Base-by-base conservation (phyloP, 2,888 invertebrate species). In the Apomyelois bistriatella region DNA sequence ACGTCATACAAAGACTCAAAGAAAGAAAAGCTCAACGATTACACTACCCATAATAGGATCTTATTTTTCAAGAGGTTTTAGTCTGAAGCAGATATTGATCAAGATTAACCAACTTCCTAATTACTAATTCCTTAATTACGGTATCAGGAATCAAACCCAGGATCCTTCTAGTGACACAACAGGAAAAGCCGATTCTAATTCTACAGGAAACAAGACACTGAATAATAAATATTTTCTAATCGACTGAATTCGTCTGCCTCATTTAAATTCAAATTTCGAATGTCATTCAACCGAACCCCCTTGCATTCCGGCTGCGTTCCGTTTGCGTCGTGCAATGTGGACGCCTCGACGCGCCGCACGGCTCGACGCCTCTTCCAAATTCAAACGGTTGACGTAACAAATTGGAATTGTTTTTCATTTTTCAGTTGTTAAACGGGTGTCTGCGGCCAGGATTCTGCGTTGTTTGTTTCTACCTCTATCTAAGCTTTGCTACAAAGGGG, bases 341-440 rank as follows among this genome's bases (percentile, higher is more conserved):
- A 58, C 61, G 62, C 58, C 62, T 63, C 63, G 52, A 53, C 64
- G 66, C 69, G 59, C 59, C 58, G 60, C 71, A 75, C 74, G 75
- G 65, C 74, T 76, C 77, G 76, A 64, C 79, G 74, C 72, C 67
- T 67, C 65, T 79, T 72, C 81, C 77, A 76, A 82, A 85, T 82
- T 85, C 86, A 80, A 86, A 82, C 77, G 77, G 80, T 82, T 86
- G 86, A 84, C 86, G 82, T 79, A 76, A 81, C 76, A 76, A 86
- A 84, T 85, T 86, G 78, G 79, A 85, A 87, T 83, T 86, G 83
- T 85, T 86, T 85, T 85, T 82, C 76, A 79, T 84, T 87, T 87
- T 87, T 84, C 73, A 65, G 76, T 70, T 75, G 76, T 76, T 76
- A 79, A 80, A 72, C 78, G 72, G 68, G 69, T 72, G 73, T 80